Conservation (phyloP, 2,797 vertebrate species). For the Manis crassicaudata region DNA sequence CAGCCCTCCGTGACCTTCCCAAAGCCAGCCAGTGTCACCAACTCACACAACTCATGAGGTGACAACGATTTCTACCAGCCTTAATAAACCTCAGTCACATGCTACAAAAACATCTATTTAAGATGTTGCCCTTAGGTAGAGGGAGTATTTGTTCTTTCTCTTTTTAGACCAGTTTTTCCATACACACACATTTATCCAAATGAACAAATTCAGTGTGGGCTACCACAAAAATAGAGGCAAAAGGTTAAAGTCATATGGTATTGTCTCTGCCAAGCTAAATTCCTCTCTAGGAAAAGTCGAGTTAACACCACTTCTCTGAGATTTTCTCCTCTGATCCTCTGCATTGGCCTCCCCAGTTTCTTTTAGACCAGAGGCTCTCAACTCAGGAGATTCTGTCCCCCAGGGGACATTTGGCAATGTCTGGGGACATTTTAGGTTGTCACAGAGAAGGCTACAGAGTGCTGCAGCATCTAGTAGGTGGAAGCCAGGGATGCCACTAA, state of each 20-base stretch:
- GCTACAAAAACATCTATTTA: background rate
- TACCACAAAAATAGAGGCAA: background rate
- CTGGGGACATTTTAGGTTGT: background rate
- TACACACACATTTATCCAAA: background rate
- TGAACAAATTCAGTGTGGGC: background rate
- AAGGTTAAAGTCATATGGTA: background rate
- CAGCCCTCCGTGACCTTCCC: background rate
- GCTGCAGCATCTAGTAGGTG: background rate
- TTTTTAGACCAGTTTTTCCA: slow-evolving; percentile 32
- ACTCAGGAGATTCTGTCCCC: background rate
- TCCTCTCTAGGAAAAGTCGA: background rate
- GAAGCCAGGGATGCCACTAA: background rate
- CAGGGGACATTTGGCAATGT: background rate
- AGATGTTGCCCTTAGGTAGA: background rate
- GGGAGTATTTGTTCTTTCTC: slow-evolving; percentile 27
- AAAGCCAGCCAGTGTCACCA: background rate
- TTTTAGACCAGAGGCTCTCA: background rate
- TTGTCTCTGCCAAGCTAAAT: background rate
- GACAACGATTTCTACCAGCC: background rate
- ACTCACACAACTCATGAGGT: background rate
- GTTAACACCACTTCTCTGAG: background rate
- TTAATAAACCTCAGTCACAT: background rate
- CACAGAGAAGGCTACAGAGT: background rate
- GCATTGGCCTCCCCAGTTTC: background rate
- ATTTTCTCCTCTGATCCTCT: background rate